These are phyloP conservation scores for Syrrhaptes paradoxus DNA, from an alignment of 2,113 vertebrate genomes.

Conservation along the genomic window DNA sequence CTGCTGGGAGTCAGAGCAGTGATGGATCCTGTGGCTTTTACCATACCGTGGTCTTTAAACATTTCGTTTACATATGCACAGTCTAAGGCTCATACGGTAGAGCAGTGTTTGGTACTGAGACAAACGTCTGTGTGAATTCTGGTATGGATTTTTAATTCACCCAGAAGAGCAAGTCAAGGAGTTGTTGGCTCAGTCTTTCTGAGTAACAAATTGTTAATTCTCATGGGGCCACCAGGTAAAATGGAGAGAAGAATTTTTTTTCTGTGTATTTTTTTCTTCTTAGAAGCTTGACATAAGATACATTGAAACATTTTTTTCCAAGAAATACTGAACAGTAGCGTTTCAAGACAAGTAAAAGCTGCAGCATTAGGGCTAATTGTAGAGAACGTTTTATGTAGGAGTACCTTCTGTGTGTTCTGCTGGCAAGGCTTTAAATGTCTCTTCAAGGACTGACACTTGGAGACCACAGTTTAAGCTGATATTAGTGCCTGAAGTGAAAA, in stretches of 20 bases:
- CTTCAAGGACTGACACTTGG: neutral
- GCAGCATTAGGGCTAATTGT: neutral
- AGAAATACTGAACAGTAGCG: neutral
- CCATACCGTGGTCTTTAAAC: neutral
- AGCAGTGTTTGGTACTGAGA: neutral
- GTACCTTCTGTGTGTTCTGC: slow-evolving; percentile 16
- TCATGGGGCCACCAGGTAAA: neutral
- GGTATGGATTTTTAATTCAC: neutral
- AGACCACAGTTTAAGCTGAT: slow-evolving; percentile 25
- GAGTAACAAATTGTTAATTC: neutral
- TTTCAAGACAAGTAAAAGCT: neutral
- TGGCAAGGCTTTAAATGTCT: slow-evolving; percentile 21
- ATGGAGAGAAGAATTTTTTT: neutral
- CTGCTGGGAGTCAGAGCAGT: neutral
- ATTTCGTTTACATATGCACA: neutral
- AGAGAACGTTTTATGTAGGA: neutral
- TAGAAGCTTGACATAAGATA: neutral
- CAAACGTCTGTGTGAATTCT: neutral
- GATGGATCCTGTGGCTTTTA: neutral
- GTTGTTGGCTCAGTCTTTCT: neutral
- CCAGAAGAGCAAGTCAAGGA: neutral
- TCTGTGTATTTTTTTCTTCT: neutral
- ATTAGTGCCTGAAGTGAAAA: slow-evolving; percentile 20
- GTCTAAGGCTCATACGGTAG: neutral
- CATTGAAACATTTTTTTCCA: neutral